Evolutionary conservation across 2,797 vertebrate species (phyloP), one percentile per base, ranked within the genome.

Genomic region (Bradypodion ventrale): DNA sequence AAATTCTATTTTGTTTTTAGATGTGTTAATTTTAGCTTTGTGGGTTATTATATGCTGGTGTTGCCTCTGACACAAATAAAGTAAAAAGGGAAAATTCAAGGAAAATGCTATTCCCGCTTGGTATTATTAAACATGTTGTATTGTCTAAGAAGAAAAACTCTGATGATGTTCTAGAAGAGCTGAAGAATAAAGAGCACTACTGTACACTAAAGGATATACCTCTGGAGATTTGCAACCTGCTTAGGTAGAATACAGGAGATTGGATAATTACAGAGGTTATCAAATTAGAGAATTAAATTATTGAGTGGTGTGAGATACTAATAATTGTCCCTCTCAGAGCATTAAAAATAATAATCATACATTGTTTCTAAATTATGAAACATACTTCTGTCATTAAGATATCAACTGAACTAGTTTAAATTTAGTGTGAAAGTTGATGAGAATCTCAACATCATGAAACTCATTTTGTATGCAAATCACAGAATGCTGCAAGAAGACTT

Each of bases 251-350:
- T 93, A 91, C 92, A 91, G 89, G 93, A 95, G 94, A 96, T 93
- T 92, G 90, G 92, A 92, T 94, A 95, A 95, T 95, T 94, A 95
- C 93, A 95, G 90, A 94, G 93, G 94, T 94, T 90, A 92, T 95
- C 92, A 94, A 93, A 92, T 96, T 95, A 94, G 94, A 96, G 89
- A 87, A 93, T 87, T 92, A 94, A 95, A 95, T 96, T 95, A 96
- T 93, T 93, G 90, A 90, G 89, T 91, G 90, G 86, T 2, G 87
- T 1, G 78, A 94, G 88, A 88, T 91, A 90, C 88, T 96, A 94
- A 94, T 95, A 94, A 95, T 95, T 94, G 93, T 91, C 92, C 94
- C 90, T 70, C 86, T 85, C 91, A 93, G 92, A 88, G 21, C 89
- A 89, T 88, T 93, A 91, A 93, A 94, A 92, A 49, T 86, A 66